Evolutionary conservation across 2,888 invertebrate genomes (phyloP), one percentile per base, ranked within the genome.

Genomic region (Eupithecia pulchellata): DNA sequence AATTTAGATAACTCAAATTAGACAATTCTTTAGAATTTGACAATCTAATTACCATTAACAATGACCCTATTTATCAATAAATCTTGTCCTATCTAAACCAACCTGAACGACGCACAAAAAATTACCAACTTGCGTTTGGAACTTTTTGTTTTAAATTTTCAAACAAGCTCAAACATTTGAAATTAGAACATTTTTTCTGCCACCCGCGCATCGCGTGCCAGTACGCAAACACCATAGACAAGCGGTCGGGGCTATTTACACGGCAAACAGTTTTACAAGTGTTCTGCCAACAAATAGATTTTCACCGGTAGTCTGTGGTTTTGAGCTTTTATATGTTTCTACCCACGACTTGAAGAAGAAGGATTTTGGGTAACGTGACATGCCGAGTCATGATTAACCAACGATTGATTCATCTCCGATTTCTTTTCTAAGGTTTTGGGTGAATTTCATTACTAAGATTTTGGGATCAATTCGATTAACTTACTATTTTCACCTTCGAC

Each of bases 141-240:
- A 4, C 27, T 17, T 57, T 29, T 60, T 32, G 34, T 25, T 34
- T n/a, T 34, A 34, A 34, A 36, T 20, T 60, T 32, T 36, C 11
- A 25, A 61, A 32, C 14, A 32, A 60, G 36, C n/a, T 32, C 30
- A 61, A 13, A 5, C 25, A 20, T 61, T 60, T 36, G 39, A 64
- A 64, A 60, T 72, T 75, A 42, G 68, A 79, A 79, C 74, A 71
- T 70, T 68, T 47, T 39, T 66, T 69, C 64, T 52, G 78, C 79
- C 82, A 79, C 79, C 83, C 79, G 78, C 75, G 71, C 77, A 77
- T 80, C 84, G 82, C 84, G 82, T 85, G 86, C 85, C 82, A 72
- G 77, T 79, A 55, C 70, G 78, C 75, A 85, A 80, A 86, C 79
- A 83, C 64, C 66, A 68, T 52, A 72, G 70, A 71, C 77, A 74